A percentile compares a stretch with the other conserved stretches of the same genome.
These are phyloP conservation scores for Mellivora capensis DNA, from an alignment of 2,113 vertebrate species.

Conservation along the genomic window DNA sequence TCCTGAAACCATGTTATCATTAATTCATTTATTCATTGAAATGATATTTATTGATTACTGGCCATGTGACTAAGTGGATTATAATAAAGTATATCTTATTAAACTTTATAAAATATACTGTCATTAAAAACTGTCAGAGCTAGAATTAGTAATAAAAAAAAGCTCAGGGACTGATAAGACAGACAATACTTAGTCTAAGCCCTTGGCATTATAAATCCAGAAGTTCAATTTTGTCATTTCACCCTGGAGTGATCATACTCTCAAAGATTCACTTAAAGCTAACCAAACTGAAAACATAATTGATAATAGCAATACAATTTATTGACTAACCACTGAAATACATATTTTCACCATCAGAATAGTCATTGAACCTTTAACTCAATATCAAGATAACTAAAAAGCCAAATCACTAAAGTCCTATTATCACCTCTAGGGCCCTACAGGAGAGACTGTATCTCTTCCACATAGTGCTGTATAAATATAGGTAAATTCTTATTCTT, in stretches of 20 bases:
- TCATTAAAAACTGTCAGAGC: neutral
- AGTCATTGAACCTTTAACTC: neutral
- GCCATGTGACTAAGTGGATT: neutral
- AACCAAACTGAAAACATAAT: slow-evolving; percentile 24
- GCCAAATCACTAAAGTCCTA: neutral
- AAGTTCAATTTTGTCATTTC: slow-evolving; percentile 32
- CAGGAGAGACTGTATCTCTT: neutral
- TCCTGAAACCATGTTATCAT: neutral
- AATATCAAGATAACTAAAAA: neutral
- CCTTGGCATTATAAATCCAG: slow-evolving; percentile 1
- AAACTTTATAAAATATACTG: neutral
- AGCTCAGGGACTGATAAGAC: neutral
- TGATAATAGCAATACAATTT: neutral
- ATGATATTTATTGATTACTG: neutral
- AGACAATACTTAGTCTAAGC: neutral
- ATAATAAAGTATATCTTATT: neutral
- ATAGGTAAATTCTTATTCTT: neutral
- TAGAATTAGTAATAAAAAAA: slow-evolving; percentile 26
- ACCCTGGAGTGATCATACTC: neutral
- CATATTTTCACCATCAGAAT: neutral
- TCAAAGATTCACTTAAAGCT: slow-evolving; percentile 27
- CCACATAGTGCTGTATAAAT: neutral
- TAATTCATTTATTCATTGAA: slow-evolving; percentile 30
- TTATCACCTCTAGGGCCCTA: neutral
- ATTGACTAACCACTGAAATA: neutral